Percentiles rank a stretch among this genome's conserved stretches.
Evolutionary conservation across 2,888 invertebrate genomes (phyloP).

Genomic region (Blastobasis lacticolella): DNA sequence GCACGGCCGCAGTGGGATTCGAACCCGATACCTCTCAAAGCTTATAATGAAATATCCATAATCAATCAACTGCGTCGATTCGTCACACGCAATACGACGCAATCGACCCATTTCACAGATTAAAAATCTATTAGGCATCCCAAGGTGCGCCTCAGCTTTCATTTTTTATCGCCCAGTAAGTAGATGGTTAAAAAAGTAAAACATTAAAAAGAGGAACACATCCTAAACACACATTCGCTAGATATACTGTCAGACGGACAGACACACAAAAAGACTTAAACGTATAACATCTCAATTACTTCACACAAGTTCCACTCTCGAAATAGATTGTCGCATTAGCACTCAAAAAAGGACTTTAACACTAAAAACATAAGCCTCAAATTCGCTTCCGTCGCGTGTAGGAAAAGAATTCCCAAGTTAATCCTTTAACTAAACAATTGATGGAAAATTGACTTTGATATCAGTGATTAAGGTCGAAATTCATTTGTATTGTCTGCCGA

Average conservation of each 20-base stretch:
- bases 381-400: conserved; percentile 8
- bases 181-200: conserved; percentile 7
- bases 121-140: no score
- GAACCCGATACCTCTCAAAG: no score
- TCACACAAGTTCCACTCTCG: conserved; percentile 40
- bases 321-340: conserved; percentile 41
- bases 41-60: no score
- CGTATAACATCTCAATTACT: conserved; percentile 68
- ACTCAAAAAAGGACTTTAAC: conserved; percentile 24
- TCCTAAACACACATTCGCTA: conserved; percentile 22
- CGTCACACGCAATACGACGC: no score
- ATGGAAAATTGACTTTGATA: conserved; percentile 20
- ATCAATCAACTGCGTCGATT: no score
- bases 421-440: conserved; percentile 20
- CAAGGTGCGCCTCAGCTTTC: not conserved
- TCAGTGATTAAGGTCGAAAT: conserved; percentile 15
- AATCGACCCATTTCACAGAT: no score
- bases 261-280: conserved; percentile 47
- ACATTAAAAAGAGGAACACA: conserved; percentile 16
- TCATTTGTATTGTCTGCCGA: conserved; percentile 10
- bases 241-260: conserved; percentile 28
- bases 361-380: conserved; percentile 5
- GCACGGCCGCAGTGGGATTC: no score
- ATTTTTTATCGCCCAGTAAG: conserved; percentile 8
- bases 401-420: conserved; percentile 31